Conservation (phyloP, 2,113 vertebrate species). For the Columba janthina region DNA sequence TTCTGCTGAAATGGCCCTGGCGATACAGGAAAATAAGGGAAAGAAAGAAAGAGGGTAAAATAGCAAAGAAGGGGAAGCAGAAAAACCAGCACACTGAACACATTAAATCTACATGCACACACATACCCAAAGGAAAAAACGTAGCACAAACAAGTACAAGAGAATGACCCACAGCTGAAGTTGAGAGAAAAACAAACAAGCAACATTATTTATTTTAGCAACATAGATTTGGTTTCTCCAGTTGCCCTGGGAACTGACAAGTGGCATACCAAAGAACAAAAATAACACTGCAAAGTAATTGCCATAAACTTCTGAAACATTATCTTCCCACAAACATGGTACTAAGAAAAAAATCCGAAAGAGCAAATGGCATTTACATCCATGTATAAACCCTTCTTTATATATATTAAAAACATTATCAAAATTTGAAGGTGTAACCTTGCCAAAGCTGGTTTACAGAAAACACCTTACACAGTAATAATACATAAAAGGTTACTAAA, state of each 20-base stretch:
- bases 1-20: not conserved
- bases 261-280: not conserved
- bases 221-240: not conserved
- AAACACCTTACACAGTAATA: not conserved
- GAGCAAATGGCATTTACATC: not conserved
- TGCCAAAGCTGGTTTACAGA: not conserved
- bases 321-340: not conserved
- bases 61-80: not conserved
- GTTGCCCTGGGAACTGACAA: slow-evolving; percentile 9
- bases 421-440: not conserved
- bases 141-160: not conserved
- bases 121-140: not conserved
- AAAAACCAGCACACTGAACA: not conserved
- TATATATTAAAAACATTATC: not conserved
- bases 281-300: not conserved
- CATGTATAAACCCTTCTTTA: not conserved
- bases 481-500: not conserved
- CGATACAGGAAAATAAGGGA: not conserved
- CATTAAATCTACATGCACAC: not conserved
- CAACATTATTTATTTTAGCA: not conserved
- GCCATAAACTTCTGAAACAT: not conserved
- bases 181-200: not conserved
- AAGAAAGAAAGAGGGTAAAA: not conserved
- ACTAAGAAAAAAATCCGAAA: not conserved
- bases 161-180: not conserved